These are phyloP conservation scores for Acropternis orthonyx DNA, from an alignment of 2,797 vertebrate genomes.

Conservation along the genomic window DNA sequence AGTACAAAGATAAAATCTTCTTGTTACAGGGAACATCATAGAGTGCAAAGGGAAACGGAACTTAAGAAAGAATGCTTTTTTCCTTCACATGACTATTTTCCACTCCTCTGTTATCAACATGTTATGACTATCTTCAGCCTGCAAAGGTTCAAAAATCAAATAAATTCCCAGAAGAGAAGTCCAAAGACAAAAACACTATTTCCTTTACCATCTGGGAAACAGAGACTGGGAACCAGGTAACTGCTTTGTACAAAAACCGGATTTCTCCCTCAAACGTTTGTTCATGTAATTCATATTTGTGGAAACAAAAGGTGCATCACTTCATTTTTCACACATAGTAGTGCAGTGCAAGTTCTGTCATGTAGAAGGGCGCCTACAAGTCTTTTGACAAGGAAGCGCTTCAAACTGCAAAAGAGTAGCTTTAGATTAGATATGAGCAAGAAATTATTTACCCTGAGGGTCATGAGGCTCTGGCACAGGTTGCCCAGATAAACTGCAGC, in stretches of 20 bases:
- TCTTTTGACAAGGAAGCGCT: not conserved
- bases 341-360: rapidly evolving
- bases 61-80: rapidly evolving
- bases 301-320: not conserved
- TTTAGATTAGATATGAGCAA: rapidly evolving
- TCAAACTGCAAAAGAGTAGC: rapidly evolving
- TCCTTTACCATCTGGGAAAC: not conserved
- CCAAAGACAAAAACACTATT: not conserved
- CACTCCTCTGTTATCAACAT: not conserved
- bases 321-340: not conserved
- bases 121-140: not conserved
- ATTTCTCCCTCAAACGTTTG: not conserved
- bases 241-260: not conserved
- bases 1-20: not conserved
- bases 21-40: not conserved
- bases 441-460: not conserved
- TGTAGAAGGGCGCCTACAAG: not conserved
- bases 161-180: not conserved
- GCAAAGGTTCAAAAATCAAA: not conserved
- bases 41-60: not conserved
- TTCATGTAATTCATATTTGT: not conserved
- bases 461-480: not conserved
- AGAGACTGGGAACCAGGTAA: not conserved
- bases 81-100: not conserved
- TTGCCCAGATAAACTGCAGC: not conserved